Percentiles rank a stretch among this genome's conserved stretches.
These are phyloP conservation scores for Cryptus armator DNA, from an alignment of 2,888 invertebrate genomes.

Conservation along the genomic window DNA sequence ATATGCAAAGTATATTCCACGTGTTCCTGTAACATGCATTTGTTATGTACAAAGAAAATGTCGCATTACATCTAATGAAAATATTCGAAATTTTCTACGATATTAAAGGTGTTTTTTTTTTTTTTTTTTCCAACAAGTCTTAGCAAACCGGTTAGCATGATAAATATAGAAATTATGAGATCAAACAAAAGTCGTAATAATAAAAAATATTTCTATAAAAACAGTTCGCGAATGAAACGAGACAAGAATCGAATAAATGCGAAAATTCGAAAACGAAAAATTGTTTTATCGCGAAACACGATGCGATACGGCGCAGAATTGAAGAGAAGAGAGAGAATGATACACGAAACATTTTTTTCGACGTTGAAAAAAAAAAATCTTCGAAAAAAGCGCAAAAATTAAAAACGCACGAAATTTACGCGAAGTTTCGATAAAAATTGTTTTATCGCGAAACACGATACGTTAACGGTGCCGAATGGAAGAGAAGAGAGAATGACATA, in stretches of 20 bases:
- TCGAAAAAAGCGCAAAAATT: not conserved
- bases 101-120: not conserved
- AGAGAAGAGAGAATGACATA: not conserved
- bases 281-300: no score
- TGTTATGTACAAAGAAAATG: not conserved
- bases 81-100: not conserved
- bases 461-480: no score
- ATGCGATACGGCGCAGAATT: no score
- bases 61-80: slow-evolving; percentile 1
- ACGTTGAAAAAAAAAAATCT: not conserved
- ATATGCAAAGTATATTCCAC: slow-evolving; percentile 15
- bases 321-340: no score
- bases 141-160: not conserved
- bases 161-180: not conserved
- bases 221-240: no score
- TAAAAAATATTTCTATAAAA: not conserved
- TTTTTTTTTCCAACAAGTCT: not conserved
- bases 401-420: not conserved
- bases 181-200: not conserved
- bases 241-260: no score
- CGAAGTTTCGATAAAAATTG: slow-evolving; percentile 17
- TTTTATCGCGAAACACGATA: no score
- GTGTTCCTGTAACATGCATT: slow-evolving; percentile 18
- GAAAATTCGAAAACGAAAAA: no score
- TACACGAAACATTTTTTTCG: not conserved